Percentiles rank a stretch among this genome's conserved stretches.
Conservation (phyloP, 2,888 invertebrate species). For the Macrosiphum euphorbiae region DNA sequence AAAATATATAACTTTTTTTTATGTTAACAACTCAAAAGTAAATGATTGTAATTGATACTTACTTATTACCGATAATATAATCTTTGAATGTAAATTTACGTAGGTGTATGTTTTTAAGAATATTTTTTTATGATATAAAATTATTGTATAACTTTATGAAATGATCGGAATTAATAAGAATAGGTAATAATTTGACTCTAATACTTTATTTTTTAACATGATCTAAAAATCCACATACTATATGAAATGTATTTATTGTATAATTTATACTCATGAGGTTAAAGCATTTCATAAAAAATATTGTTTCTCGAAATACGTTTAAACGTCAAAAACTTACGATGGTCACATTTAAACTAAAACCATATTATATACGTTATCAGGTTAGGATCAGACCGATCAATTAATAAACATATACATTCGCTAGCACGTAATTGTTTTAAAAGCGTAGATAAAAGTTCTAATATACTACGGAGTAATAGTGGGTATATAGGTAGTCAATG, state of each 20-base stretch:
- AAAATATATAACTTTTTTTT: no score
- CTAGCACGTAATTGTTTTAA: background rate
- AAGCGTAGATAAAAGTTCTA: background rate
- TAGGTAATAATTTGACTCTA: background rate
- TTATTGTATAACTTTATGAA: background rate
- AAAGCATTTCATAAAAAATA: background rate
- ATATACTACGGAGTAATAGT: background rate
- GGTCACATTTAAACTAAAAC: background rate
- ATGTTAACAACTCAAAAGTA: background rate
- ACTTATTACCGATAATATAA: background rate
- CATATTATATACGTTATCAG: background rate
- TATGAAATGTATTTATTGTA: background rate
- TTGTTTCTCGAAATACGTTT: background rate
- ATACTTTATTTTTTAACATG: background rate
- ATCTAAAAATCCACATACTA: background rate
- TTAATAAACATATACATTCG: background rate
- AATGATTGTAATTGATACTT: background rate
- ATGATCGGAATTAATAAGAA: background rate
- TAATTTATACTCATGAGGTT: background rate
- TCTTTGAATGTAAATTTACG: background rate
- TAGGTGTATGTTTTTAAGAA: background rate
- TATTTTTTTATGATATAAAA: background rate
- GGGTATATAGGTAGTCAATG: background rate
- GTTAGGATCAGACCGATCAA: background rate
- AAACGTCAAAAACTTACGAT: background rate